Evolutionary conservation across 1,140 invertebrate genomes (phyloP).

Genomic region (Hylaeus anthracinus): DNA sequence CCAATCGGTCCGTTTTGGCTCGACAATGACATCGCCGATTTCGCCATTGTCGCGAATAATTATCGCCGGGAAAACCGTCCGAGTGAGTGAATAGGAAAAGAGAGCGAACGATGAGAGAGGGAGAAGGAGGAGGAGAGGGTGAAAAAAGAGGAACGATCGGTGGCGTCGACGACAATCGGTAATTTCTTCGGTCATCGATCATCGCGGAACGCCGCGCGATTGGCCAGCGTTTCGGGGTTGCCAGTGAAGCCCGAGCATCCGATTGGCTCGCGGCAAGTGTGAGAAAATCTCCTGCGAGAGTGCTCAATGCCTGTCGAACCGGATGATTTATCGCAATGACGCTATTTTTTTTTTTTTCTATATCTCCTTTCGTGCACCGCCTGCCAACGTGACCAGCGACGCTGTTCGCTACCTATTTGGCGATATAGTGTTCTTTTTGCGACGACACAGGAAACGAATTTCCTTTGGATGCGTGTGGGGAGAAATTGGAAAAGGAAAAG

Average conservation of each 20-base stretch:
- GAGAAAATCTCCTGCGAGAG: conserved; percentile 69
- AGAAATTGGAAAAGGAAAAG: no score
- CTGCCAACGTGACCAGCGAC: conserved; percentile 17
- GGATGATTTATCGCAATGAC: conserved; percentile 75
- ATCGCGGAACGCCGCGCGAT: conserved; percentile 55
- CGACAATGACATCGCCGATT: conserved; percentile 19
- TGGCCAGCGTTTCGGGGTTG: conserved; percentile 50
- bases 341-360: conserved; percentile 50
- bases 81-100: neutral
- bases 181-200: conserved; percentile 72
- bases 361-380: conserved; percentile 31
- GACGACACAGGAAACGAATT: no score
- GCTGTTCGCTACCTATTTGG: neutral
- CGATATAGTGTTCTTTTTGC: neutral
- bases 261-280: conserved; percentile 63
- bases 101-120: no score
- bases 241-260: conserved; percentile 38
- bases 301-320: conserved; percentile 69
- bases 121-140: conserved; percentile 3
- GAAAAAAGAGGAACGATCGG: conserved; percentile 39
- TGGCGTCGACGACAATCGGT: conserved; percentile 59
- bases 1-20: neutral
- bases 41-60: conserved; percentile 49
- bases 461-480: no score
- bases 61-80: conserved; percentile 26